A percentile compares a stretch with the other conserved stretches of the same genome.
These are phyloP conservation scores for Melinopterus prodromus DNA, from an alignment of 2,888 invertebrate genomes.

Conservation along the genomic window DNA sequence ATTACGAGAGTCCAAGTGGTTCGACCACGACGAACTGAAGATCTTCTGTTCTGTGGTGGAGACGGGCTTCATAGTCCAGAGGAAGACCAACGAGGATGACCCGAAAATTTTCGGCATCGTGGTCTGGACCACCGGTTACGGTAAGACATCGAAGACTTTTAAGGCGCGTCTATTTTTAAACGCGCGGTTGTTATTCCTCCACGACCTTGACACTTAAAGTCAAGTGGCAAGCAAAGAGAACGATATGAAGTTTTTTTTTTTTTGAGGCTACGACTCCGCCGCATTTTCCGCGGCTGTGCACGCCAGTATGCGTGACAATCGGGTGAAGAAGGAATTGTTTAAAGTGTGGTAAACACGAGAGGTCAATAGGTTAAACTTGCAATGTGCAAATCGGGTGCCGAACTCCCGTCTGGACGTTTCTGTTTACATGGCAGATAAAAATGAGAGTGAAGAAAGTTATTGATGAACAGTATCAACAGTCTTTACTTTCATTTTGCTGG, in stretches of 20 bases:
- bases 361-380: neutral
- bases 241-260: neutral
- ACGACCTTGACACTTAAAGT: neutral
- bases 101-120: constrained; percentile 73
- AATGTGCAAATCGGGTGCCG: neutral
- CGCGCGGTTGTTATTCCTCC: neutral
- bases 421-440: neutral
- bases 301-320: neutral
- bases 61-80: constrained; percentile 76
- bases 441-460: neutral
- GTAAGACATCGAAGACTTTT: constrained; percentile 59
- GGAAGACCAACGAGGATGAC: constrained; percentile 64
- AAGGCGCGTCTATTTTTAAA: constrained; percentile 5
- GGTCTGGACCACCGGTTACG: constrained; percentile 76
- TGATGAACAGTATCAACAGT: neutral
- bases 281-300: neutral
- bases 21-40: constrained; percentile 73
- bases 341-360: neutral
- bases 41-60: constrained; percentile 77
- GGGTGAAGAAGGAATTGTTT: neutral
- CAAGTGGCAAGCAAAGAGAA: neutral
- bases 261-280: neutral
- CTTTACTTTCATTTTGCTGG: no score
- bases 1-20: constrained; percentile 79
- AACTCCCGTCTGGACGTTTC: neutral